phyloP scores from a whole-genome alignment of 2,797 vertebrate species.

The Gambusia yucatana region DNA sequence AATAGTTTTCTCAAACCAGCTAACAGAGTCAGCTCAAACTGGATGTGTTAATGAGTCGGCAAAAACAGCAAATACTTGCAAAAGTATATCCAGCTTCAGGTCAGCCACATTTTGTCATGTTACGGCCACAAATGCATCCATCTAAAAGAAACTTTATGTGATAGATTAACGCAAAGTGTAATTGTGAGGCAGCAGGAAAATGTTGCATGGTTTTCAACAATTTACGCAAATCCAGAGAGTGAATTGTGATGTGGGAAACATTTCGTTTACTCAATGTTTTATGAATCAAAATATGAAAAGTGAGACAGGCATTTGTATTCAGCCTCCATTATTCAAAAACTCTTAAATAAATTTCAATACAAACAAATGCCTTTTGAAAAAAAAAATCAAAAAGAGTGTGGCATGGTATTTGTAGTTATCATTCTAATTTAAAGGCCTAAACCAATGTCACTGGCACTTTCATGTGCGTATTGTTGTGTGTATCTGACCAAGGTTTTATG shows the following conservation, averaged over 20 bases:
- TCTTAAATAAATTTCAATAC: neutral
- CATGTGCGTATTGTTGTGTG: conserved; percentile 7
- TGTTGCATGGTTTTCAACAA: neutral
- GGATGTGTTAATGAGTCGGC: neutral
- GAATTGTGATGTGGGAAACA: neutral
- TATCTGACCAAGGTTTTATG: neutral
- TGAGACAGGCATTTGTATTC: neutral
- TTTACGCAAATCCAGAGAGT: neutral
- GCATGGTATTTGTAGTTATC: neutral
- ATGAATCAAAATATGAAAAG: neutral
- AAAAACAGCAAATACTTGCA: neutral
- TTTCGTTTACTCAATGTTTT: neutral
- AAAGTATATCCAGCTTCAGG: neutral
- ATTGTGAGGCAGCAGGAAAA: neutral
- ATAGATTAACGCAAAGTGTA: neutral
- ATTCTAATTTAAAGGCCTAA: neutral
- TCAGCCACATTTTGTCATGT: neutral
- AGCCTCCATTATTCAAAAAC: neutral
- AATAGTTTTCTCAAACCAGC: neutral
- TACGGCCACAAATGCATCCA: neutral
- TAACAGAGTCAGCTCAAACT: neutral
- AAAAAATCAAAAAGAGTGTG: neutral
- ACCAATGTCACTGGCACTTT: conserved; percentile 19
- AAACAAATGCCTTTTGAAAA: neutral
- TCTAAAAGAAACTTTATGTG: neutral